Evolutionary conservation across 2,888 invertebrate species (phyloP).

Genomic region (Holacanthella duospinosa): DNA sequence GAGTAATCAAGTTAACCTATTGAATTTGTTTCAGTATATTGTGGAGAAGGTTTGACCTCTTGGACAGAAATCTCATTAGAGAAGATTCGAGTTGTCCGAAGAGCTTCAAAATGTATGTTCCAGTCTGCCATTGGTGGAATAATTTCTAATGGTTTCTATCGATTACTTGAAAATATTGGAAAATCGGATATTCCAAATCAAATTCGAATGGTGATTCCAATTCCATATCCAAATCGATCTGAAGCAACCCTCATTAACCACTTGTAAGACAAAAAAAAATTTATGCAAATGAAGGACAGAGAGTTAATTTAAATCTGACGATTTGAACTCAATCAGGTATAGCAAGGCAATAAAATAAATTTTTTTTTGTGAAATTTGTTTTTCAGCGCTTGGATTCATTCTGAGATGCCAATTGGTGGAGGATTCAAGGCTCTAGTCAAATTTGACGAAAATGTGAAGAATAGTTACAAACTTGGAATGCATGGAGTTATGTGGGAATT

Average conservation of each 20-base stretch:
- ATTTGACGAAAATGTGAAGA: slow-evolving; percentile 31
- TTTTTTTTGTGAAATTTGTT: neutral
- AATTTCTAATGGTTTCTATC: slow-evolving; percentile 28
- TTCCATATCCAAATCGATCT: slow-evolving; percentile 32
- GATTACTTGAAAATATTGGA: slow-evolving; percentile 23
- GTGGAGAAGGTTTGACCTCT: slow-evolving; percentile 29
- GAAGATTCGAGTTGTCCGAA: slow-evolving; percentile 28
- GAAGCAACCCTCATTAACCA: slow-evolving; percentile 28
- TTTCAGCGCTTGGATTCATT: slow-evolving; percentile 34
- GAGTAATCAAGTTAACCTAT: no score
- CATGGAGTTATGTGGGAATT: slow-evolving; percentile 37
- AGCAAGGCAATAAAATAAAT: neutral
- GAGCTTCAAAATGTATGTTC: slow-evolving; percentile 30
- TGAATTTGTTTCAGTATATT: slow-evolving; percentile 15
- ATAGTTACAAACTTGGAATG: slow-evolving; percentile 31
- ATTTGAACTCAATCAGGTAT: neutral
- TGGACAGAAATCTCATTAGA: slow-evolving; percentile 30
- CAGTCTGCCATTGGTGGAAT: slow-evolving; percentile 31
- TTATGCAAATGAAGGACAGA: neutral
- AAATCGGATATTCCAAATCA: slow-evolving; percentile 23
- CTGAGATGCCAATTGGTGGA: slow-evolving; percentile 31
- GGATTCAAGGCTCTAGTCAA: slow-evolving; percentile 20
- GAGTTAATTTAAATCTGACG: neutral
- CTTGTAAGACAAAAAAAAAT: slow-evolving; percentile 25
- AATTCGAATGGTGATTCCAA: slow-evolving; percentile 32